Conservation (phyloP, 2,113 vertebrate genomes). For the Conger conger region DNA sequence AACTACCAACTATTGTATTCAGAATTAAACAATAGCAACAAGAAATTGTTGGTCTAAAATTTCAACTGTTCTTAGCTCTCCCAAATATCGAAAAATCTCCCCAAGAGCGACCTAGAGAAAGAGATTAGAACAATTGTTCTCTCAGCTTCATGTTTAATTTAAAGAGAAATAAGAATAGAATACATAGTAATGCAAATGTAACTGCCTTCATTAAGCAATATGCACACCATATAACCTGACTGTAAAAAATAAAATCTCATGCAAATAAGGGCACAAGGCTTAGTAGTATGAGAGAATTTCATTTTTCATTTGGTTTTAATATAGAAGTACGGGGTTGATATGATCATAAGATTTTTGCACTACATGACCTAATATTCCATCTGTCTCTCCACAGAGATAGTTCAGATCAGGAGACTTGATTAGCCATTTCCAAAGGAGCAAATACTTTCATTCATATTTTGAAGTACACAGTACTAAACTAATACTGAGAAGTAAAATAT, state of each 20-base stretch:
- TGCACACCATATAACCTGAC: not conserved
- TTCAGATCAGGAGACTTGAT: too few relatives aligned
- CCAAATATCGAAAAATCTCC: too few relatives aligned
- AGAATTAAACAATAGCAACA: too few relatives aligned
- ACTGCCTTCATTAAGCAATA: not conserved
- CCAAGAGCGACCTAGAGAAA: constrained; percentile 39
- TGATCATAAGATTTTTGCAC: not conserved
- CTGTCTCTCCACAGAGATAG: not conserved
- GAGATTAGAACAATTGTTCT: too few relatives aligned
- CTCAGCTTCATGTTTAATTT: not conserved
- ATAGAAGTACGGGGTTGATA: not conserved
- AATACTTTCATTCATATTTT: not conserved
- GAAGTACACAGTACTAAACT: not conserved
- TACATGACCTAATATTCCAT: not conserved
- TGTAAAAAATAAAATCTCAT: too few relatives aligned
- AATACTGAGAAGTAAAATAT: not conserved
- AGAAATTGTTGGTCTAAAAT: too few relatives aligned
- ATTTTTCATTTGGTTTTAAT: not conserved
- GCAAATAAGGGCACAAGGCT: not conserved
- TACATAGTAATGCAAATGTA: too few relatives aligned
- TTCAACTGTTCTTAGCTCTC: too few relatives aligned
- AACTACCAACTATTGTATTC: too few relatives aligned
- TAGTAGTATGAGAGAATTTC: not conserved
- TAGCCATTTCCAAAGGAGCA: too few relatives aligned
- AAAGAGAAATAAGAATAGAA: too few relatives aligned